Base-by-base conservation (phyloP, 1,140 invertebrate genomes). In the Plodia interpunctella region DNA sequence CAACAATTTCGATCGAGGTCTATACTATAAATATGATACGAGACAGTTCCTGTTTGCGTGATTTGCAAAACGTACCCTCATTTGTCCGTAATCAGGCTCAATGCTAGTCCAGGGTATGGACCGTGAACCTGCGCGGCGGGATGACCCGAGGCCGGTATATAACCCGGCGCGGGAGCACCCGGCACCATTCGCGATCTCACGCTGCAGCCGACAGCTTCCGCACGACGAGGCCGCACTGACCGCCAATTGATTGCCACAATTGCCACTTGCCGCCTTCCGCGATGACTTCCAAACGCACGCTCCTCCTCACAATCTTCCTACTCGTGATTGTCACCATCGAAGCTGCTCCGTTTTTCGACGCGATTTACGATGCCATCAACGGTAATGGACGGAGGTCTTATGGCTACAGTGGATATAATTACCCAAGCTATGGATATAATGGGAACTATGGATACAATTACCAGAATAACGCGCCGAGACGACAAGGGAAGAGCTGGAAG, bases 71-170 rank as follows among this genome's bases (percentile, higher is more conserved):
- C 30, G 59, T 71, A 72, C 72, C 75, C 70, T 71, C 19, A 65
- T 70, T 74, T 57, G 60, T 63, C 63, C 63, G 66, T 71, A 70
- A 73, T 72, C 68, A 70, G 59, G 65, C 57, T 71, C 70, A 78
- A 73, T 76, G 76, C 76, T 72, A 78, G 68, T 86, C 86, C 86
- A 81, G 83, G 78, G 78, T 76, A 71, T 32, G 63, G 81, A 80
- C 86, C 86, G 76, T 88, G 86, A 88, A 87, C 86, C 76, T 69
- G 70, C 72, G 76, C 78, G 70, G 73, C 74, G 80, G 75, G 83
- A 85, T 85, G 78, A 81, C 71, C 74, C 86, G 86, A 88, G 86
- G 86, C 81, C 86, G 78, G 75, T 88, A 88, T 88, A 86, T 86
- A 88, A 87, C 69, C 73, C 68, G 66, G 65, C 68, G 72, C 63